Percentiles rank a stretch among this genome's conserved stretches.
Conservation (phyloP, 2,888 invertebrate species). For the Hydrotaea cyrtoneurina region DNA sequence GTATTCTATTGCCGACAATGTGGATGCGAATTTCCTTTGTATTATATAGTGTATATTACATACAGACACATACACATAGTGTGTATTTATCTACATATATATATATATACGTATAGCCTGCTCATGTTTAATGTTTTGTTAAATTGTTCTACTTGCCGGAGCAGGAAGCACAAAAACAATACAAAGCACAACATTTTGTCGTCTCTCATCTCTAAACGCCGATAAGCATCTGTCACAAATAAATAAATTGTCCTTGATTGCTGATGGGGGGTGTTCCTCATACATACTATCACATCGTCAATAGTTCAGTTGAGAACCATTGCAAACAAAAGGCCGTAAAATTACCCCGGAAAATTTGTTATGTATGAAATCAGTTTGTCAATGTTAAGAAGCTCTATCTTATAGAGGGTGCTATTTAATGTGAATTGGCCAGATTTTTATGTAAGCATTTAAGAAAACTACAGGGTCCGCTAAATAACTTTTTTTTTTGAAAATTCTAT, state of each 20-base stretch:
- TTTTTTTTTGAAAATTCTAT: no score
- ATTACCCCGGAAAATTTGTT: not conserved
- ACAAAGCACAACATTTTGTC: constrained; percentile 17
- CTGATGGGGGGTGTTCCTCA: constrained; percentile 1
- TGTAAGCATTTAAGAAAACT: no score
- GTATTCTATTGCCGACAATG: no score
- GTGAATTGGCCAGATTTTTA: no score
- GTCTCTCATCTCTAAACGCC: constrained; percentile 52
- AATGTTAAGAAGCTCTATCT: no score
- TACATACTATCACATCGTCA: not conserved
- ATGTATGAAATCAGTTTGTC: not conserved
- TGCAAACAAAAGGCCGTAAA: not conserved
- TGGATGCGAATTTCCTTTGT: no score
- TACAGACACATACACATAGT: no score
- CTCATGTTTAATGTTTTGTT: constrained; percentile 7
- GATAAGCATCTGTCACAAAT: constrained; percentile 56
- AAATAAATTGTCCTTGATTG: constrained; percentile 26
- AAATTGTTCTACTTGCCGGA: constrained; percentile 1
- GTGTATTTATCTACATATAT: no score
- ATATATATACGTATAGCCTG: not conserved
- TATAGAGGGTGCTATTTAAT: no score
- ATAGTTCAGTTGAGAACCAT: not conserved
- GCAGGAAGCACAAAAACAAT: constrained; percentile 34
- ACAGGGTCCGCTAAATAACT: no score
- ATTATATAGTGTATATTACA: no score